Evolutionary conservation across 2,888 invertebrate species (phyloP), one percentile per base, ranked within the genome.

Genomic region (Syrista parreyssii): DNA sequence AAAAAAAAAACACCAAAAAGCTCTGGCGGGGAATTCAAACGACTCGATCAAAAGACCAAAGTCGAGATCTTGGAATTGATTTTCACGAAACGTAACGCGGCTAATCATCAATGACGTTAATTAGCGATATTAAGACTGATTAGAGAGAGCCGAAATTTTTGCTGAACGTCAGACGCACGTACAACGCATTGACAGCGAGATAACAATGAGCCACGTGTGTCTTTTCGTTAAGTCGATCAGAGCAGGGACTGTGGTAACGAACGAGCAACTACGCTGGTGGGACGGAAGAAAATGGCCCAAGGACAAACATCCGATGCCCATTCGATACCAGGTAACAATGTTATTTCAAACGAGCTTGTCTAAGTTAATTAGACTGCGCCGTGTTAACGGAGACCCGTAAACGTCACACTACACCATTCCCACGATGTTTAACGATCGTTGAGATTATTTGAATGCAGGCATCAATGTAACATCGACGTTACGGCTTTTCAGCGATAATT

Each of bases 401-500:
- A 55, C 23, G 15, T 6, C 9, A 55, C 23, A 55, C 23, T 55
- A 55, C 55, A 55, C 2, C 55, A 23, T 55, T 55, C 55, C 23
- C 55, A 55, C 55, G 55, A 55, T 55, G 9, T 23, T 55, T 23
- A 23, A 23, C 55, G 55, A 23, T 9, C 55, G 23, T 23, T 23
- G 23, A 55, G 6, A 23, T 55, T 55, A 55, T 55, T 55, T 23
- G 23, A 55, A 55, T 9, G 55, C 55, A 23, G 23, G 15, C 55
- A 40, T 40, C 4, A 40, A 12, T 15, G 4, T 40, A 4, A 1
- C 40, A 23, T 55, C 23, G 9, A 55, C 9, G 23, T 55, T 9
- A 73, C 74, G 75, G 75, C 81, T 81, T 86, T 83, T 84, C 83
- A 82, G 72, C 78, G 81, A 84, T 86, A 85, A 85, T 86, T 82